phyloP scores from a whole-genome alignment of 2,888 invertebrate genomes.

The Candidula unifasciata region DNA sequence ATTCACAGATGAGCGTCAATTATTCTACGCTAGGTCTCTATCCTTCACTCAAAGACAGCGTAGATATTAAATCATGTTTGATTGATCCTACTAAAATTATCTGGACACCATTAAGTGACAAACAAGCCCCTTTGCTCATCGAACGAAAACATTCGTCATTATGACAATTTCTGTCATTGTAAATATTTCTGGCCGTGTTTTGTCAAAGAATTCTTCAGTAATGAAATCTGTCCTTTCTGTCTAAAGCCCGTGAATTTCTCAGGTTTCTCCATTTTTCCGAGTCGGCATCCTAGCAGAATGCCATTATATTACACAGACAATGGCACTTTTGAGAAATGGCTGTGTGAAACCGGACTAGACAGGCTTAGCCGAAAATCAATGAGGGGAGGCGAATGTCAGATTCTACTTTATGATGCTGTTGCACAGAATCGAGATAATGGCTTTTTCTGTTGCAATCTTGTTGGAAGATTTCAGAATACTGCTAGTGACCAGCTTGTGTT shows the following conservation, averaged over 20 bases:
- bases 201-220: background rate
- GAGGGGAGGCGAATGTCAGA: background rate
- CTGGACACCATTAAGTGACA: background rate
- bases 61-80: background rate
- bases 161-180: background rate
- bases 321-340: background rate
- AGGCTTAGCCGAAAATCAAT: slow-evolving; percentile 3
- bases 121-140: background rate
- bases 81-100: background rate
- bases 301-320: background rate
- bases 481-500: background rate
- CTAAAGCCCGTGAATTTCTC: background rate
- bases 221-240: background rate
- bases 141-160: background rate
- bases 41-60: background rate
- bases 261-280: background rate
- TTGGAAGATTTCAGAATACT: background rate
- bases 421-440: background rate
- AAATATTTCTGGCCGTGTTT: background rate
- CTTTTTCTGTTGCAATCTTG: background rate
- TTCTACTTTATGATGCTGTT: background rate
- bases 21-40: no score
- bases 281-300: background rate
- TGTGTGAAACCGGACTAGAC: background rate
- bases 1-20: background rate